Percentiles rank a stretch among this genome's conserved stretches.
Conservation (phyloP, 1,140 invertebrate species). For the Drosophila sulfurigaster region DNA sequence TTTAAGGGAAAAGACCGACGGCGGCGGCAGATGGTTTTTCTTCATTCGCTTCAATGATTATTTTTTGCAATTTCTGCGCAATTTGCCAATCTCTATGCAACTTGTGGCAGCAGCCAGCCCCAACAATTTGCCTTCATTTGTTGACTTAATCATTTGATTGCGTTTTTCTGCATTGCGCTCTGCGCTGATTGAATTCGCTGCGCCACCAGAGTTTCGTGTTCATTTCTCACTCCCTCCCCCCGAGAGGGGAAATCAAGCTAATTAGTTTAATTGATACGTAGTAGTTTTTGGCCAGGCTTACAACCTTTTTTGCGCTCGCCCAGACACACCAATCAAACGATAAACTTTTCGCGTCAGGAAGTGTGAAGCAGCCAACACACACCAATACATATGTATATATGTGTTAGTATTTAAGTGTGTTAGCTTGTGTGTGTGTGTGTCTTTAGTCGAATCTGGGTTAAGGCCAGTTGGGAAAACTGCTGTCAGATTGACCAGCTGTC, state of each 20-base stretch:
- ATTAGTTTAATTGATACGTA: slow-evolving; percentile 80
- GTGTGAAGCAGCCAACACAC: slow-evolving; percentile 2
- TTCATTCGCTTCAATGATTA: slow-evolving; percentile 27
- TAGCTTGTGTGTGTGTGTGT: slow-evolving; percentile 22
- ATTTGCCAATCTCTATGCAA: slow-evolving; percentile 20
- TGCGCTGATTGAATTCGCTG: slow-evolving; percentile 74
- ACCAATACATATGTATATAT: not conserved
- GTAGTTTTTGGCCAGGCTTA: slow-evolving; percentile 44
- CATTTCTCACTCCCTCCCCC: not conserved
- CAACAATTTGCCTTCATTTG: slow-evolving; percentile 79
- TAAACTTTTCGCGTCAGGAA: slow-evolving; percentile 24
- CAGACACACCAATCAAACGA: slow-evolving; percentile 10
- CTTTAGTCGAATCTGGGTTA: not conserved
- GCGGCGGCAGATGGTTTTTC: slow-evolving; percentile 18
- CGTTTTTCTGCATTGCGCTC: slow-evolving; percentile 76
- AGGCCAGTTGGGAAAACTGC: slow-evolving; percentile 6
- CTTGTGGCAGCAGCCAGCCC: slow-evolving; percentile 40
- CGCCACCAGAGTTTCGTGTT: slow-evolving; percentile 46
- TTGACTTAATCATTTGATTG: slow-evolving; percentile 83
- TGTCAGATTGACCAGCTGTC: slow-evolving; percentile 1
- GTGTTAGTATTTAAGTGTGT: no score
- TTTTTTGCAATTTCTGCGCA: slow-evolving; percentile 16
- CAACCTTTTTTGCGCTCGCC: slow-evolving; percentile 1
- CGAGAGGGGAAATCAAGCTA: slow-evolving; percentile 61
- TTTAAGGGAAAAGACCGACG: slow-evolving; percentile 45